Evolutionary conservation across 2,113 vertebrate genomes (phyloP).

Genomic region (Engystomops pustulosus): DNA sequence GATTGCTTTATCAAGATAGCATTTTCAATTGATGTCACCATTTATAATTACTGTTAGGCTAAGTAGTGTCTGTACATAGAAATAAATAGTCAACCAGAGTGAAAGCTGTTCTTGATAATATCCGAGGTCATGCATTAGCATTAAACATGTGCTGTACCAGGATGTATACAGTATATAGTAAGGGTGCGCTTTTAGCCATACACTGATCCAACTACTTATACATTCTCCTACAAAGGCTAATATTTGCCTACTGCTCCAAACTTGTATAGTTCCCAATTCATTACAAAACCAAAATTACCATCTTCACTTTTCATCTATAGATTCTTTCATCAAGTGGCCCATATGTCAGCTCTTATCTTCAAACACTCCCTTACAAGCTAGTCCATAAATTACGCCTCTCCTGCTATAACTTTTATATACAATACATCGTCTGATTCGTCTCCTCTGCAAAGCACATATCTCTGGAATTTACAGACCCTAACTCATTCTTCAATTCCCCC

Average conservation of each 20-base stretch:
- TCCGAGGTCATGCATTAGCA: no score
- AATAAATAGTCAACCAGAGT: no score
- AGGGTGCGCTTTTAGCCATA: no score
- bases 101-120: no score
- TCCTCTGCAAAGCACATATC: neutral
- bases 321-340: neutral
- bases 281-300: neutral
- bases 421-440: neutral
- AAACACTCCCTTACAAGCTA: neutral
- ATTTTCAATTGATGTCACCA: neutral
- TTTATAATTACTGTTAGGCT: no score
- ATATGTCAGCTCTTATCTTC: slow-evolving; percentile 12
- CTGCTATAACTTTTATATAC: neutral
- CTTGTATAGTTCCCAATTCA: neutral
- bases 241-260: neutral
- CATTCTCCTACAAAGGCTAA: no score
- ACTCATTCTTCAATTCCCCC: no score
- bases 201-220: neutral
- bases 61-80: no score
- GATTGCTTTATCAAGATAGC: neutral
- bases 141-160: no score
- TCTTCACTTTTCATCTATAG: neutral
- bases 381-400: neutral
- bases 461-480: neutral
- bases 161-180: no score